Conservation (phyloP, 2,797 vertebrate species). For the Tauraco hartlaubi region DNA sequence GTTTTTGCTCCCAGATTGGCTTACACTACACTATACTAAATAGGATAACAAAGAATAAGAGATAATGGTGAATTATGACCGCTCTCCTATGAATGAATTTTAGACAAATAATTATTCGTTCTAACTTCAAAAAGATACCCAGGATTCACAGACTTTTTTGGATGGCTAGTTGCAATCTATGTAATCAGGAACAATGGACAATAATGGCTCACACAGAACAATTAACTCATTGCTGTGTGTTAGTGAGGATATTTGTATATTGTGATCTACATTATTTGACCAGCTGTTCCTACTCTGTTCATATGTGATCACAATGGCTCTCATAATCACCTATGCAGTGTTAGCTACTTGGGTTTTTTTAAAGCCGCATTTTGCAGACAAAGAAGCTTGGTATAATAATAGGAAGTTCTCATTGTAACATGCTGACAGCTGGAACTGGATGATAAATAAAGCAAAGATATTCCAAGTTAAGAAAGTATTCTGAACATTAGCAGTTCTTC, state of each 20-base stretch:
- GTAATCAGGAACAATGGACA: conserved; percentile 43
- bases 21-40: background rate
- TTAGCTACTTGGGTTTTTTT: conserved; percentile 2
- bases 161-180: background rate
- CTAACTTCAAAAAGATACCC: conserved; percentile 17
- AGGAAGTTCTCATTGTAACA: conserved; percentile 10
- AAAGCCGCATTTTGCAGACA: conserved; percentile 45
- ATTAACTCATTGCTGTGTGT: conserved; percentile 32
- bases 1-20: background rate
- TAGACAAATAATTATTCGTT: conserved; percentile 14
- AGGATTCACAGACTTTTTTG: conserved; percentile 25
- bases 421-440: background rate
- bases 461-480: conserved; percentile 18
- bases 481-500: background rate
- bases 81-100: background rate
- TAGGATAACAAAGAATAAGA: conserved; percentile 17
- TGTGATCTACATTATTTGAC: conserved; percentile 56
- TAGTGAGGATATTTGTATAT: conserved; percentile 42
- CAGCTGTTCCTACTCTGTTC: conserved; percentile 46
- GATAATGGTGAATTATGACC: conserved; percentile 35
- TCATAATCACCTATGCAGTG: conserved; percentile 53
- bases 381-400: conserved; percentile 27
- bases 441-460: conserved; percentile 29
- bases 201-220: conserved; percentile 38
- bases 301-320: conserved; percentile 28